Evolutionary conservation across 1,140 invertebrate species (phyloP), one percentile per base, ranked within the genome.

Genomic region (Drosophila tani): DNA sequence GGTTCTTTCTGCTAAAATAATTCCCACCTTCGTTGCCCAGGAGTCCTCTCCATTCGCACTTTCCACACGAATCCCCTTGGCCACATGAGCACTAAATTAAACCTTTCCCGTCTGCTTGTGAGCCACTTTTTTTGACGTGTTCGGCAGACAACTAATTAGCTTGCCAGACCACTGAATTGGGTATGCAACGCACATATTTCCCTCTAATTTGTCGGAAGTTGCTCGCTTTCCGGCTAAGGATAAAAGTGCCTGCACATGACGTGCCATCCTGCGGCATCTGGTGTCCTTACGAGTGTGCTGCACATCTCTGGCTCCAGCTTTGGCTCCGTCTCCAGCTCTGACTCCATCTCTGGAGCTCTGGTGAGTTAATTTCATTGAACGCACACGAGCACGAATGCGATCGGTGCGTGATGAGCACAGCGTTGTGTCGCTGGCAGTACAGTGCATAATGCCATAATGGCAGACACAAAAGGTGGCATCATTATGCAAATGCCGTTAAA

Each of bases 141-240:
- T 73, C 24, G 51, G 17, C 65, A 58, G 51, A 29, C 69, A 43
- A 41, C 69, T 73, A 73, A 74, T 74, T 73, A 73, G 67, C 49
- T 74, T 35, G 19, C 65, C 51, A 50, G 21, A 32, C 53, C 69
- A 71, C 19, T 27, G 68, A 58, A 49, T 73, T 60, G 41, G 27
- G 43, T 19, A 73, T 73, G 67, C 67, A 56, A 29, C 64, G 64
- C 67, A 69, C 64, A 47, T 11, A 29, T 49, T n/a, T 14, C 14
- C 41, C 50, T 35, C 63, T 69, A 71, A 49, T 74, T 74, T 32
- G 38, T 12, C 40, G 45, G 70, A 58, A 74, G 55, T 47, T 46
- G 32, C 47, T 69, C 65, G 66, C 43, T 70, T 69, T 55, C 65
- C 29, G 45, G 38, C 14, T 46, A 51, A 40, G 46, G 21, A 74